Percentiles rank a stretch among this genome's conserved stretches.
phyloP scores from a whole-genome alignment of 1,140 invertebrate genomes.

The Phymastichus coffea region DNA sequence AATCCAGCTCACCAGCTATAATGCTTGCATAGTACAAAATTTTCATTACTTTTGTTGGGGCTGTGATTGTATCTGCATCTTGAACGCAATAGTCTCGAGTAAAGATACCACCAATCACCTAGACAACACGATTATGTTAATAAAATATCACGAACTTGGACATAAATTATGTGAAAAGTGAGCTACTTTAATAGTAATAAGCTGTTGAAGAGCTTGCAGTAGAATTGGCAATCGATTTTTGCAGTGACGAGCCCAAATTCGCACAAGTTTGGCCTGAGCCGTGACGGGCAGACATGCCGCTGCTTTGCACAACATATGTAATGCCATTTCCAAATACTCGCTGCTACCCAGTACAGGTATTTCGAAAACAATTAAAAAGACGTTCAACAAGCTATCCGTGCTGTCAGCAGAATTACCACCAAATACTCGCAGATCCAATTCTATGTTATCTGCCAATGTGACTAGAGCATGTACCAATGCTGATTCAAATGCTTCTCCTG shows the following conservation, averaged over 20 bases:
- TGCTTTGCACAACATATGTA: slow-evolving; percentile 80
- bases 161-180: background rate
- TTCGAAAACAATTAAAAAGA: slow-evolving; percentile 86
- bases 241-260: slow-evolving; percentile 75
- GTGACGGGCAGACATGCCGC: slow-evolving; percentile 70
- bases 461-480: slow-evolving; percentile 79
- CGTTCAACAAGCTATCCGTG: slow-evolving; percentile 64
- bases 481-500: slow-evolving; percentile 64
- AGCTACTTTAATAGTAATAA: slow-evolving; percentile 70
- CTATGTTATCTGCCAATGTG: slow-evolving; percentile 70
- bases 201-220: slow-evolving; percentile 80
- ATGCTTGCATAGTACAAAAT: slow-evolving; percentile 90
- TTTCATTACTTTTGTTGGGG: slow-evolving; percentile 82
- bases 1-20: slow-evolving; percentile 77
- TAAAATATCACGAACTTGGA: background rate
- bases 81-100: slow-evolving; percentile 75
- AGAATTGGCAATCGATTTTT: slow-evolving; percentile 70
- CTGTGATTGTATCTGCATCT: slow-evolving; percentile 78
- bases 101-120: slow-evolving; percentile 76
- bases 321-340: slow-evolving; percentile 80
- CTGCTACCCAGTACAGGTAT: slow-evolving; percentile 77
- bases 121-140: slow-evolving; percentile 13
- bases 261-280: slow-evolving; percentile 79
- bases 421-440: slow-evolving; percentile 71
- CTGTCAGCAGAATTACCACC: slow-evolving; percentile 47